Base-by-base conservation (phyloP, 2,888 invertebrate species). In the Synergus laeviventris region DNA sequence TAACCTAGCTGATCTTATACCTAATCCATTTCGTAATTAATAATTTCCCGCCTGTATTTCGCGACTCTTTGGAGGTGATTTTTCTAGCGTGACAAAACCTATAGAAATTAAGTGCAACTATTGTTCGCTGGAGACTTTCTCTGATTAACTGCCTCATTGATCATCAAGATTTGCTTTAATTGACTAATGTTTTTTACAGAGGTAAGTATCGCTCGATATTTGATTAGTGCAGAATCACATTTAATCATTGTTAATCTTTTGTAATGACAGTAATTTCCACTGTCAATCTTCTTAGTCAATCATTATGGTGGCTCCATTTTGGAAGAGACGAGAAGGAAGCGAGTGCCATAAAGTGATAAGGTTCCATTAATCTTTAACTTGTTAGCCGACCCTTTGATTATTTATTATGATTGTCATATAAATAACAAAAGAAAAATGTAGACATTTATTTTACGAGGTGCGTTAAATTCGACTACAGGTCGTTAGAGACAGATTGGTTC, bases 391-490 rank as follows among this genome's bases (percentile, higher is more conserved):
- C 38, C 61, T 61, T 36, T 61, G 36, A 61, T 36, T 36, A 36
- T 39, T 62, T 62, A 62, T 62, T 62, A 39, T 62, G n/a, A 62
- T 62, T 36, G 38, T 45, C 24, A 42, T 24, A 12, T 24, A 12
- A 9, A 45, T 24, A 66, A 66, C 21, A 24, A 24, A 42, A 42
- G 64, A 42, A 42, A 24, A 2, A 42, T 64, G 42, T 24, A 21
- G 66, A 39, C 66, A 45, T 66, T 66, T 24, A 45, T 66, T 66
- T 45, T 66, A 42, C 14, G 42, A 16, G n/a, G 9, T 66, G 42
- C 24, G 42, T 66, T 66, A 66, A 45, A 66, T 66, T 42, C 45
- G 24, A 45, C 64, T 66, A 66, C 64, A 66, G 64, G 64, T 66
- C 64, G 64, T 66, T 42, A 66, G 21, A 42, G 14, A 66, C 42